Evolutionary conservation across 2,113 vertebrate genomes (phyloP).

Genomic region (Alosa alosa): DNA sequence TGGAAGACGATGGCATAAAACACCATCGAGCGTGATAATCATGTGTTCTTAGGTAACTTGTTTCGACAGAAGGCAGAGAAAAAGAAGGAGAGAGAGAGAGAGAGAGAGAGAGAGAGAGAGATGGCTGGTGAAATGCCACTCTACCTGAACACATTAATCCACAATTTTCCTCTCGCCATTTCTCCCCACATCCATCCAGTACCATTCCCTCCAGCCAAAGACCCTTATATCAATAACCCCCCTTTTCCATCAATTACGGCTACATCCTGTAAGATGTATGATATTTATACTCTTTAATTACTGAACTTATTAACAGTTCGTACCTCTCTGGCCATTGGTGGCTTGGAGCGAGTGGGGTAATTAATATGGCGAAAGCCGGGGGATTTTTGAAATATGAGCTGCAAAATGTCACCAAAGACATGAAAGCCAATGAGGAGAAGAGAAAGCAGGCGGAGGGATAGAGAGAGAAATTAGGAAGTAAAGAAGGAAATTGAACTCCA

Average conservation of each 20-base stretch:
- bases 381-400: slow-evolving; percentile 41
- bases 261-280: slow-evolving; percentile 46
- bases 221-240: slow-evolving; percentile 44
- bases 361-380: slow-evolving; percentile 43
- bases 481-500: not conserved
- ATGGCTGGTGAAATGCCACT: slow-evolving; percentile 29
- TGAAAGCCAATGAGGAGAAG: slow-evolving; percentile 35
- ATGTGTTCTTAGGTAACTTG: not conserved
- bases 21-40: not conserved
- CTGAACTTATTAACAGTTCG: slow-evolving; percentile 48
- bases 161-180: slow-evolving; percentile 7
- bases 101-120: not conserved
- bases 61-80: not conserved
- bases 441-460: not conserved
- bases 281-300: slow-evolving; percentile 70
- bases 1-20: too few species aligned
- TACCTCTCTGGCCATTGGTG: slow-evolving; percentile 51
- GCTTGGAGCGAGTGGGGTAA: slow-evolving; percentile 41
- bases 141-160: slow-evolving; percentile 17
- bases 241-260: slow-evolving; percentile 56
- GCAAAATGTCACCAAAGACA: slow-evolving; percentile 51
- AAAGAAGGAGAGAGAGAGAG: not conserved
- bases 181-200: not conserved
- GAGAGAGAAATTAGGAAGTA: not conserved
- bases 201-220: not conserved